Base-by-base conservation (phyloP, 2,888 invertebrate species). In the Platerodrilus igneus region DNA sequence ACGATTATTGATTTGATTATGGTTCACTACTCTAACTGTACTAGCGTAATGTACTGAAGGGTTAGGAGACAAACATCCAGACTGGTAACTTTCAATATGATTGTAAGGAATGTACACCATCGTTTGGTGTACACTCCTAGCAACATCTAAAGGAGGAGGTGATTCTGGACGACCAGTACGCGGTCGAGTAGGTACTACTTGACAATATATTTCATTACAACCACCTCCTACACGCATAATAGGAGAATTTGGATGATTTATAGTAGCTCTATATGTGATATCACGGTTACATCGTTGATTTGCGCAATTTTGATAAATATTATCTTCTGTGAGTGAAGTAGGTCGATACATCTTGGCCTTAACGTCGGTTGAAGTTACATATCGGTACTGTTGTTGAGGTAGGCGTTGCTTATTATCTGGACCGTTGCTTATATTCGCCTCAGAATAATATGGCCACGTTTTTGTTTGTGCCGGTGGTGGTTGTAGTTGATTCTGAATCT, bases 101-200 rank as follows among this genome's bases (percentile, higher is more conserved):
- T 75, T 78, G 58, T 83, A 83, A 1, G 83, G 83, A 53, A 83
- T 79, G 47, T 83, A 75, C 25, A 77, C 74, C 65, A 83, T 76
- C 1, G 82, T 77, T 60, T 83, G 81, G 47, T 83, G 81, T 58
- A 80, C 80, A 49, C 72, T 78, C 19, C 79, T 71, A 0, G 67
- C 64, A 31, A 69, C 55, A 36, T 69, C 69, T 41, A 82, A 74
- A 0, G 83, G 83, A 1, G 83, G 82, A 4, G 83, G 83, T 0
- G 83, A 83, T 61, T 81, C 79, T 0, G 83, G 81, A 11, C 82
- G 68, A 2, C 75, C 71, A 44, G 67, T 72, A 30, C 70, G 67
- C 20, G 67, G 67, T 57, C 47, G 37, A 25, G 59, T 52, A 3
- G 66, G 62, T 15, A 64, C 38, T 9, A 63, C 56, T 44, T 64